These are phyloP conservation scores for Musca vetustissima DNA, from an alignment of 1,140 invertebrate species.

Conservation along the genomic window DNA sequence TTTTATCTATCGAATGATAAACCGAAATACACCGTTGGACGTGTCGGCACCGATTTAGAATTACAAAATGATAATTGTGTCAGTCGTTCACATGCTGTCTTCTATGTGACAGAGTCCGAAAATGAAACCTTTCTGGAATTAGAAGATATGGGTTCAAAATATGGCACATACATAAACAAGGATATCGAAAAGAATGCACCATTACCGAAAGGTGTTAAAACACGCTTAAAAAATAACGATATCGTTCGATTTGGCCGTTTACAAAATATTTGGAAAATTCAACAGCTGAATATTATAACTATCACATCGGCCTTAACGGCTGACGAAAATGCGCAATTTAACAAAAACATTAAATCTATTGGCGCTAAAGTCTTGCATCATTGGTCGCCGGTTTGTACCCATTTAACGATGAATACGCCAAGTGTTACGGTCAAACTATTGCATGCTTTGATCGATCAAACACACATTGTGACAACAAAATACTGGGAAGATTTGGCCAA, in stretches of 20 bases:
- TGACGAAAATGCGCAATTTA: constrained; percentile 51
- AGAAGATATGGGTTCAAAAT: constrained; percentile 60
- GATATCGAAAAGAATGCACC: constrained; percentile 40
- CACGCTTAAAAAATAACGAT: constrained; percentile 54
- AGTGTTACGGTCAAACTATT: constrained; percentile 71
- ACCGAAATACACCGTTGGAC: constrained; percentile 40
- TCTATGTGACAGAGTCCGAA: constrained; percentile 49
- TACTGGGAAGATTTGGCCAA: constrained; percentile 63
- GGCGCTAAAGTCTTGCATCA: constrained; percentile 56
- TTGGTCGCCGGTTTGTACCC: constrained; percentile 60
- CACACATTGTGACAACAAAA: constrained; percentile 63
- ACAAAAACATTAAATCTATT: constrained; percentile 49
- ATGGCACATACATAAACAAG: constrained; percentile 60
- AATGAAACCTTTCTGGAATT: constrained; percentile 25
- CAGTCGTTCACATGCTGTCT: constrained; percentile 59
- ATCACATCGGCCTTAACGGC: constrained; percentile 58
- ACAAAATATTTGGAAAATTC: constrained; percentile 57
- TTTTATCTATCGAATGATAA: constrained; percentile 25
- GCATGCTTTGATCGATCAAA: constrained; percentile 64
- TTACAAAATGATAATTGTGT: constrained; percentile 60
- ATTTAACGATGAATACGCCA: constrained; percentile 68
- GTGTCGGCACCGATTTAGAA: constrained; percentile 51
- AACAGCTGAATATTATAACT: constrained; percentile 51
- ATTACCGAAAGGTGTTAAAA: constrained; percentile 40
- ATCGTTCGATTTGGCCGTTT: constrained; percentile 60